Percentiles rank a stretch among this genome's conserved stretches.
phyloP scores from a whole-genome alignment of 2,888 invertebrate species.

The Brenthis daphne region DNA sequence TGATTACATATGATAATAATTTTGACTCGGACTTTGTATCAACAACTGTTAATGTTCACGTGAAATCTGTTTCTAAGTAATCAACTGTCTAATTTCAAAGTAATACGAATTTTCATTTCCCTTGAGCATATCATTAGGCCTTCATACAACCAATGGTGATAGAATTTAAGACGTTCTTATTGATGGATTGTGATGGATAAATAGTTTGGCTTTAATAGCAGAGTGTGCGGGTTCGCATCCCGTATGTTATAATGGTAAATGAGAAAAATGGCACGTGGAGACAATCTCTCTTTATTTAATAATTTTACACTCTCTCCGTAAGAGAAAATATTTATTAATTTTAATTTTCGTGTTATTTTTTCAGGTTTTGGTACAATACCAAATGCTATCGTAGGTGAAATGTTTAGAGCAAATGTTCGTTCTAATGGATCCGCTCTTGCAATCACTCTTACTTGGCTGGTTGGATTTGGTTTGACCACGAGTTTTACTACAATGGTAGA shows the following conservation, averaged over 20 bases:
- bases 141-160: not conserved
- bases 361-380: conserved; percentile 56
- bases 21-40: no score
- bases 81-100: conserved; percentile 3
- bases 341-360: conserved; percentile 6
- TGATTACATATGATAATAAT: no score
- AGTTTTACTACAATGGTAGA: conserved; percentile 49
- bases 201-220: no score
- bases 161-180: not conserved
- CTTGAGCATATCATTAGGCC: not conserved
- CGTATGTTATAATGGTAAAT: no score
- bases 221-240: no score
- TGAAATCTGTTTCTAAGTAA: conserved; percentile 1
- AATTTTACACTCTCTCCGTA: not conserved
- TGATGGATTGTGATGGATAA: no score
- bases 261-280: no score
- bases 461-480: conserved; percentile 49
- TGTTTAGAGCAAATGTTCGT: conserved; percentile 54
- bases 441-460: conserved; percentile 50
- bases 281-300: no score
- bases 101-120: not conserved
- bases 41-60: no score
- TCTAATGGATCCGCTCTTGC: conserved; percentile 50
- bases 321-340: not conserved
- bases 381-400: conserved; percentile 52